Base-by-base conservation (phyloP, 2,113 vertebrate genomes). In the Pygathrix nemaeus region DNA sequence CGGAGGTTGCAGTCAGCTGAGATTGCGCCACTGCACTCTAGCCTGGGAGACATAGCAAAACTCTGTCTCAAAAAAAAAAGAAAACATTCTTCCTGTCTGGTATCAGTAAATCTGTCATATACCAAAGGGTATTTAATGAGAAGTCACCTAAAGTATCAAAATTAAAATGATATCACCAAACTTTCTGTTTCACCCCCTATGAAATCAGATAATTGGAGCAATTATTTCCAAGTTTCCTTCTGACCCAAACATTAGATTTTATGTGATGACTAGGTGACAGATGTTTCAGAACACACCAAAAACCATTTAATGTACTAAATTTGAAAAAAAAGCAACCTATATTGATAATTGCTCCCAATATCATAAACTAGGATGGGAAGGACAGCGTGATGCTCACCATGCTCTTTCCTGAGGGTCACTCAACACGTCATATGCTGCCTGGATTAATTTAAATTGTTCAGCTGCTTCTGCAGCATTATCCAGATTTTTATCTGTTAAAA, bases 321-420 rank as follows among this genome's bases (percentile, higher is more conserved):
- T 30, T 66, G 45, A 7, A 81, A 82, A 91, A 64, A 73, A 12
- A 48, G 45, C 27, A 35, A 25, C 13, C 7, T 75, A 6, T 66
- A 23, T 0, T 45, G 80, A 66, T 52, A 78, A 48, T n/a, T 57
- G 12, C 43, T 94, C 35, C 82, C 50, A 40, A 68, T 25, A 59
- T 55, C 78, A 40, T 4, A 68, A 50, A 43, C 11, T 1, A 59
- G 9, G 7, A 64, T 4, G n/a, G 13, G 7, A 38, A 23, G 20
- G 35, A 11, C 6, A 73, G 55, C 0, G 3, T 0, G 2, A 66
- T 11, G 96, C 98, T 95, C 91, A 99, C 99, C 99, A 99, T 5
- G 99, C 99, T 98, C 99, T 98, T 88, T 99, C 99, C 98, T 99
- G 99, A 13, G 99, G 99, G 98, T 99, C 99, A 95, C 99, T 99